These are phyloP conservation scores for Sinocyclocheilus anshuiensis DNA, from an alignment of 2,113 vertebrate species.

Conservation along the genomic window DNA sequence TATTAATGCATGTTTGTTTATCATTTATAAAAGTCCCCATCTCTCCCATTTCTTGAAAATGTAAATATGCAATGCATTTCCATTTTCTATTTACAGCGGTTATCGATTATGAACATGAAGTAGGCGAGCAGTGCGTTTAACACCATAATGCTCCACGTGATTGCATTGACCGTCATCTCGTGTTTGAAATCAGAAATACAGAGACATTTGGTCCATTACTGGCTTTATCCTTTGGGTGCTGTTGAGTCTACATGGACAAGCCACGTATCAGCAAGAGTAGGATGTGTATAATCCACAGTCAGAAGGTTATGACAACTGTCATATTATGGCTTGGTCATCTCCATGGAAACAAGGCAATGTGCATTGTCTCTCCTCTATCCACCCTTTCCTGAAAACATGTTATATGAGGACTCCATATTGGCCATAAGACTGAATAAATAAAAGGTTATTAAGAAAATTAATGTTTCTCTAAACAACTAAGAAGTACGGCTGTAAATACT, in stretches of 20 bases:
- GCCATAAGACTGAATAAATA: background rate
- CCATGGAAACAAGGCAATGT: slow-evolving; percentile 62
- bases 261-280: background rate
- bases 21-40: background rate
- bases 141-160: background rate
- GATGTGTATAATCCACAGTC: slow-evolving; percentile 31
- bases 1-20: background rate
- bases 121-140: background rate
- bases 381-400: slow-evolving; percentile 4
- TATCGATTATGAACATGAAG: background rate
- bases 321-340: slow-evolving; percentile 50
- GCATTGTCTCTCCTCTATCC: slow-evolving; percentile 26
- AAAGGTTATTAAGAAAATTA: background rate
- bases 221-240: background rate
- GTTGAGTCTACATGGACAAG: background rate
- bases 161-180: background rate
- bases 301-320: slow-evolving; percentile 39
- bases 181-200: background rate
- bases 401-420: slow-evolving; percentile 24
- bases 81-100: background rate
- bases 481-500: slow-evolving; percentile 4
- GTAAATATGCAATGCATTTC: background rate
- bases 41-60: too few species aligned
- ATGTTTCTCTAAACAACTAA: background rate
- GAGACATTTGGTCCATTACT: background rate